Base-by-base conservation (phyloP, 2,888 invertebrate genomes). In the Rhagophthalmus giganteus region DNA sequence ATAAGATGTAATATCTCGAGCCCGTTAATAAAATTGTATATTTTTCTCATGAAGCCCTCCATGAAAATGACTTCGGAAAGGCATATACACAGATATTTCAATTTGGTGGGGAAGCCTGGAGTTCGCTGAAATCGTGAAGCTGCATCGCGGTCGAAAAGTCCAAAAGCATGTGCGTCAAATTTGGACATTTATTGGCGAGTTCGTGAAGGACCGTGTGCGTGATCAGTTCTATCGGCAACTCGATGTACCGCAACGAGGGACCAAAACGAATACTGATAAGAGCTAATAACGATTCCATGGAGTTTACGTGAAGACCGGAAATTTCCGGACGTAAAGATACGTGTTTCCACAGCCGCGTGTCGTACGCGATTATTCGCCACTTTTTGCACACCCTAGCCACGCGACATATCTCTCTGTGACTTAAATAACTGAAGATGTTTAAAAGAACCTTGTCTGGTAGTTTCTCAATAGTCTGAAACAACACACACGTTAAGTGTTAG, bases 61-160 rank as follows among this genome's bases (percentile, higher is more conserved):
- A 99, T 94, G 78, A 99, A 99, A 76, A 99, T 99, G 58, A 99
- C 97, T 75, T 99, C 99, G 0, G 96, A 97, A 27, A 99, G 79
- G 62, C 99, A 99, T 68, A 99, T 92, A 55, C 74, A 74, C 14
- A 74, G 54, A 74, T 95, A 96, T 32, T 88, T 86, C 49, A 99
- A 78, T 74, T 98, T 96, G 6, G 98, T 96, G 1, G 99, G 99
- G 72, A 99, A 99, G 10, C 95, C 77, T 98, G 94, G 82, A 99
- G 88, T 76, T 96, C 96, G 61, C 96, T 97, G 80, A 99, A 99
- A 73, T 99, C 99, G 76, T 99, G 98, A 50, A 99, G 82, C 71
- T 97, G 97, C 95, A 96, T 96, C 26, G 99, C 99, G 70, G 97
- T 99, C 59, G 97, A 95, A 72, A 98, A 98, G 71, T 98, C 98